Conservation (phyloP, 2,113 vertebrate genomes). For the Coptodon bakossiorum region DNA sequence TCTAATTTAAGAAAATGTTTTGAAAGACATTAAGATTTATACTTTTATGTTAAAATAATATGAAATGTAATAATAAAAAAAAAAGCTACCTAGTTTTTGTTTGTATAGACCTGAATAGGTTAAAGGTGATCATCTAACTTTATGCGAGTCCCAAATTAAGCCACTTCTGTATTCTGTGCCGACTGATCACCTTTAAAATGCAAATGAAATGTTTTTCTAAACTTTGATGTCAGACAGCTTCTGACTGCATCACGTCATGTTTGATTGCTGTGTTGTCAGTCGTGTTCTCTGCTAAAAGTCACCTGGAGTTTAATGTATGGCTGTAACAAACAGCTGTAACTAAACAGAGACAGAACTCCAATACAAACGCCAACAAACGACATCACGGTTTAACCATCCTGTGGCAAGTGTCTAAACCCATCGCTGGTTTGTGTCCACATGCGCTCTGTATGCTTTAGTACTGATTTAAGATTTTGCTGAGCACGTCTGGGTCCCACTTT, state of each 20-base stretch:
- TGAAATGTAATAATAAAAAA: background rate
- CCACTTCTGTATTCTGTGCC: background rate
- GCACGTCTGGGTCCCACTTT: rapidly evolving
- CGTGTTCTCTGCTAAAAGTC: background rate
- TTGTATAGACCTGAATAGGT: rapidly evolving
- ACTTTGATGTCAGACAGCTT: background rate
- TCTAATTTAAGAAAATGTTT: background rate
- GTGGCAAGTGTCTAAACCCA: background rate
- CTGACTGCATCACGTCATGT: background rate
- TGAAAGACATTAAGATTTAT: background rate
- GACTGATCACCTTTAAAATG: background rate
- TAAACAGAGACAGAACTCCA: background rate
- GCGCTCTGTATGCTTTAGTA: background rate
- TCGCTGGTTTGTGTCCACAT: background rate
- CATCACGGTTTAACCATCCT: background rate
- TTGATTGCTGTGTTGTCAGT: background rate
- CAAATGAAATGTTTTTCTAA: background rate
- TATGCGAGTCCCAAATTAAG: rapidly evolving
- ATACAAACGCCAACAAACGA: background rate
- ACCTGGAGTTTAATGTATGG: background rate
- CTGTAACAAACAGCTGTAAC: rapidly evolving
- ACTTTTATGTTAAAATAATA: background rate
- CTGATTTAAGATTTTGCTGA: background rate
- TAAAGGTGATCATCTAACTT: background rate
- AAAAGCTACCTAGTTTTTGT: background rate